Base-by-base conservation (phyloP, 2,797 vertebrate genomes). In the Pampus argenteus region DNA sequence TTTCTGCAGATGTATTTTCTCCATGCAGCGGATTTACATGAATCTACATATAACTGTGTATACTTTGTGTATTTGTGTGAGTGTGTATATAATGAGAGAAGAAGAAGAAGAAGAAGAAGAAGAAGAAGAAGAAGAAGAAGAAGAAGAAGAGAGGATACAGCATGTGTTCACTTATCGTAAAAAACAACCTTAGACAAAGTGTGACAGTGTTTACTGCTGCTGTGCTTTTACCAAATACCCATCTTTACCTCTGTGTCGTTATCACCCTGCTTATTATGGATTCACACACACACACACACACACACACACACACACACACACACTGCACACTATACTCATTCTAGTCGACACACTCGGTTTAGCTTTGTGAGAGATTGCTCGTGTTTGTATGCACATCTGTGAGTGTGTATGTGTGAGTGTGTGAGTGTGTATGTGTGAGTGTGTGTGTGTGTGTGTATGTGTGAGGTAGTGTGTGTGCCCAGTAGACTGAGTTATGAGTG, bases 401-500 rank as follows among this genome's bases (percentile, higher is more conserved):
- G 40, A 44, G 40, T 44, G 29, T 55, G 56, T 59, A 34, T 63
- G 44, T 11, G n/a, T n/a, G n/a, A n/a, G n/a, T n/a, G n/a, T n/a
- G n/a, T 42, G 47, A 31, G 26, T 40, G 45, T 13, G 55, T 42
- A n/a, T n/a, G 67, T 75, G 34, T 44, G 17, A 17, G 2, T 18
- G 40, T 18, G 17, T 42, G 47, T 44, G 26, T 40, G 45, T 13
- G 55, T 42, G 25, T 14, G 36, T n/a, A 15, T 8, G 40, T 44
- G 40, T 44, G 38, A 40, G 14, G 17, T 57, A 42, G 57, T 47
- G 45, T 58, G 61, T 23, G 38, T 60, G 63, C 74, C 75, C 84
- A 83, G 79, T 63, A 66, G 84, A 62, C 78, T 88, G 86, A 92
- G 79, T 92, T 91, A 90, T 85, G 88, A 80, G 78, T 36, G 52